Conservation (phyloP, 1,140 invertebrate species). For the Drosophila malerkotliana region DNA sequence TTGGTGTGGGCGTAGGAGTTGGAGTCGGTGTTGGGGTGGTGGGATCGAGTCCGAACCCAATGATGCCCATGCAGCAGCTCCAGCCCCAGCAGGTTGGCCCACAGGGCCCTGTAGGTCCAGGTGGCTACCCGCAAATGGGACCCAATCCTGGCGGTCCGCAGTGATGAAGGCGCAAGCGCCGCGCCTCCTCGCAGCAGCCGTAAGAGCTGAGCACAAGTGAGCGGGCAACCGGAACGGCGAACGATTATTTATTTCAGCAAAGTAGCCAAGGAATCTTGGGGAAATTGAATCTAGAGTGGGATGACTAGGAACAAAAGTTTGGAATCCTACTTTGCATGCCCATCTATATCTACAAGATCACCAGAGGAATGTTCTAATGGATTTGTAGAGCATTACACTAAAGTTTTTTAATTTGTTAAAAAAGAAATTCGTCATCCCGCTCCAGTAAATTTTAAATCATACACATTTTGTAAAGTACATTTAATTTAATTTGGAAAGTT, state of each 20-base stretch:
- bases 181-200: conserved; percentile 72
- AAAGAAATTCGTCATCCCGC: not conserved
- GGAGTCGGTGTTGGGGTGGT: conserved; percentile 72
- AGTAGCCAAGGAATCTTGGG: not conserved
- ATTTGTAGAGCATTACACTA: not conserved
- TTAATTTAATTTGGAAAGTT: not conserved
- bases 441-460: not conserved
- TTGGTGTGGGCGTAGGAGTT: conserved; percentile 45
- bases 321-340: no score
- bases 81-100: conserved; percentile 74
- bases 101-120: conserved; percentile 62
- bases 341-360: no score
- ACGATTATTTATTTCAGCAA: conserved; percentile 19
- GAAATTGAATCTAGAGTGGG: not conserved
- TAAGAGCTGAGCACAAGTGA: conserved; percentile 30
- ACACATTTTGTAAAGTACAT: not conserved
- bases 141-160: conserved; percentile 75
- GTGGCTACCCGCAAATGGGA: conserved; percentile 65
- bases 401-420: not conserved
- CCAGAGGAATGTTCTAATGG: not conserved
- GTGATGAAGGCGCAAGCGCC: conserved; percentile 84
- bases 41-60: conserved; percentile 85
- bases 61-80: conserved; percentile 85
- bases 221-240: conserved; percentile 42
- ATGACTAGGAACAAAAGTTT: not conserved